Percentiles rank a stretch among this genome's conserved stretches.
Evolutionary conservation across 2,888 invertebrate species (phyloP).

Genomic region (Labia minor): DNA sequence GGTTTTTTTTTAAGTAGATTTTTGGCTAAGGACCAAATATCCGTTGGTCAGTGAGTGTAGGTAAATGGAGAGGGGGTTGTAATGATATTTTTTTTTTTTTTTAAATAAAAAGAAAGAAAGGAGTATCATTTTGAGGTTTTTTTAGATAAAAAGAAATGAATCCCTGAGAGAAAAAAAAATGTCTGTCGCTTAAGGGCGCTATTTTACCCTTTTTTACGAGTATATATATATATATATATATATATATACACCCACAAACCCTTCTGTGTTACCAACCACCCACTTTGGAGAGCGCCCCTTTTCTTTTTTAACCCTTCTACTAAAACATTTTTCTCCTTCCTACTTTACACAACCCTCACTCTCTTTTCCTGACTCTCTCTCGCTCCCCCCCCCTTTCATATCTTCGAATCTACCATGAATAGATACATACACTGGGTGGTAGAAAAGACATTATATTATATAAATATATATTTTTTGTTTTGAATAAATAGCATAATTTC

Average conservation of each 20-base stretch:
- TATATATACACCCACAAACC: background rate
- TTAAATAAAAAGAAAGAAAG: background rate
- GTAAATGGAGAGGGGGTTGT: background rate
- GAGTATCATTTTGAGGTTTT: constrained; percentile 9
- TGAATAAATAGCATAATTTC: no score
- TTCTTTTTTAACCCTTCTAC: constrained; percentile 2
- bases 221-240: no score
- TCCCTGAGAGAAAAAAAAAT: background rate
- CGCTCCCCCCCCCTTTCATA: background rate
- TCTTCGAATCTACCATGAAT: constrained; percentile 3
- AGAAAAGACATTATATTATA: background rate
- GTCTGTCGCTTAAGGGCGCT: constrained; percentile 13
- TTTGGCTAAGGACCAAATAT: no score
- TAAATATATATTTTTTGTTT: background rate
- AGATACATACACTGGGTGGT: background rate
- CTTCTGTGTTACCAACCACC: background rate
- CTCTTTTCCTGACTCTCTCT: no score
- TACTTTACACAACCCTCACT: no score
- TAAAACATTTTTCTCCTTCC: background rate
- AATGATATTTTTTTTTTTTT: constrained; percentile 3
- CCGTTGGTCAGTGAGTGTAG: no score
- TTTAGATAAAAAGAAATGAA: background rate
- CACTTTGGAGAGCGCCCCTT: background rate
- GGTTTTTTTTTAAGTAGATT: no score
- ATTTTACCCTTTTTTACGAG: background rate